Evolutionary conservation across 2,797 vertebrate species (phyloP).

Genomic region (Cichlasoma orientale): DNA sequence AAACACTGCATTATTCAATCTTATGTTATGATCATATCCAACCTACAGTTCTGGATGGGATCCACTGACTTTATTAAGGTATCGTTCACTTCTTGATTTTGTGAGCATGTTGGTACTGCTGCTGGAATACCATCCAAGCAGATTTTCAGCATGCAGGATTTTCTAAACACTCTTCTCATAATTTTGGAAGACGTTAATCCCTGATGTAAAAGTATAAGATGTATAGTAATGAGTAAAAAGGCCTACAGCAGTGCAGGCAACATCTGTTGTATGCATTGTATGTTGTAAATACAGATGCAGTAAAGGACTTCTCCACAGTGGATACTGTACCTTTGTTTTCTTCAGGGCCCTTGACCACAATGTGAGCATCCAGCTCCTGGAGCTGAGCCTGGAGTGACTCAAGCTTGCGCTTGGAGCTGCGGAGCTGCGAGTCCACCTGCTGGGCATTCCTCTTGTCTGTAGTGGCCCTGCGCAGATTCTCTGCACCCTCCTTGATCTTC

Average conservation of each 20-base stretch:
- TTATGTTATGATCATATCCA: not conserved
- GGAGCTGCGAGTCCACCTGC: slow-evolving; percentile 87
- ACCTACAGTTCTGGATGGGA: not conserved
- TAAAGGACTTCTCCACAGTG: not conserved
- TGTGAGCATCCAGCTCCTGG: slow-evolving; percentile 88
- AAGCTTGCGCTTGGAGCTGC: slow-evolving; percentile 84
- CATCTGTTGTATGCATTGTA: not conserved
- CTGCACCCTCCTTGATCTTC: slow-evolving; percentile 92
- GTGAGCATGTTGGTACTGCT: not conserved
- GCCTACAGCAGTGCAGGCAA: not conserved
- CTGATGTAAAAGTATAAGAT: too few species aligned
- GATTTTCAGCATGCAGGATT: too few species aligned
- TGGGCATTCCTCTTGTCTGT: slow-evolving; percentile 88
- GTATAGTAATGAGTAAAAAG: too few species aligned
- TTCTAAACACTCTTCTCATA: too few species aligned
- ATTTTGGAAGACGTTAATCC: too few species aligned
- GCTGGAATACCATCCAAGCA: too few species aligned
- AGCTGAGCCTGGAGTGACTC: slow-evolving; percentile 84
- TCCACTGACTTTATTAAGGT: not conserved
- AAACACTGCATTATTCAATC: not conserved
- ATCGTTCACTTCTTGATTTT: not conserved
- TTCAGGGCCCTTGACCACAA: slow-evolving; percentile 84
- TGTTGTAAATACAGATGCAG: not conserved
- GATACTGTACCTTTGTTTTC: slow-evolving; percentile 70
- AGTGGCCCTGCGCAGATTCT: slow-evolving; percentile 88